Evolutionary conservation across 2,888 invertebrate species (phyloP), one percentile per base, ranked within the genome.

Genomic region (Himalopsyche tibetana): DNA sequence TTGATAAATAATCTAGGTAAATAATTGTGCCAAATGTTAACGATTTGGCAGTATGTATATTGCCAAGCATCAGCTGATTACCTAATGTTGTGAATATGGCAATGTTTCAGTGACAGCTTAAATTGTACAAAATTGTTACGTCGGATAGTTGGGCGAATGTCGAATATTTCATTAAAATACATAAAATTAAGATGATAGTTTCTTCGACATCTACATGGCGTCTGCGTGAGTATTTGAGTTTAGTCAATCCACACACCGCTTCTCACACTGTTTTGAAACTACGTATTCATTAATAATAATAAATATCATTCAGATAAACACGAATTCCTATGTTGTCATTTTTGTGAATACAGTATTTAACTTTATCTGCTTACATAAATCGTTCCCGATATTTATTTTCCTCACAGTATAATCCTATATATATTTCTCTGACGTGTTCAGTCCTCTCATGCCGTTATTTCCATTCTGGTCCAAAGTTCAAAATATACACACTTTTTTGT

Each of bases 121-220:
- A 36, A 51, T 51, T 12, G 28, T 28, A 8, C 15, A 12, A 38
- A 36, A 15, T 36, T 74, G 19, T 74, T 74, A 74, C 74, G 74
- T 36, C 36, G 36, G 74, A 36, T 74, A 5, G 74, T 74, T 36
- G 11, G 36, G 12, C 74, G 38, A 74, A 74, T 74, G 36, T 74
- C 74, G 36, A 74, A 74, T 74, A 74, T 3, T 74, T 74, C 15
- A 12, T 15, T 36, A 74, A 38, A 74, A 36, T 36, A 74, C 9
- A 74, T 74, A 15, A 38, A 74, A 74, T 38, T 38, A 74, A 74
- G 74, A 74, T 74, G 74, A 74, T 74, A 36, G 74, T 74, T 74
- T 74, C 74, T 36, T 74, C 74, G 36, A 74, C 74, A 74, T 36
- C 74, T 74, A 38, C 74, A 15, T 74, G 74, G 74, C 74, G 74